Base-by-base conservation (phyloP, 2,113 vertebrate species). In the Danionella cerebrum region DNA sequence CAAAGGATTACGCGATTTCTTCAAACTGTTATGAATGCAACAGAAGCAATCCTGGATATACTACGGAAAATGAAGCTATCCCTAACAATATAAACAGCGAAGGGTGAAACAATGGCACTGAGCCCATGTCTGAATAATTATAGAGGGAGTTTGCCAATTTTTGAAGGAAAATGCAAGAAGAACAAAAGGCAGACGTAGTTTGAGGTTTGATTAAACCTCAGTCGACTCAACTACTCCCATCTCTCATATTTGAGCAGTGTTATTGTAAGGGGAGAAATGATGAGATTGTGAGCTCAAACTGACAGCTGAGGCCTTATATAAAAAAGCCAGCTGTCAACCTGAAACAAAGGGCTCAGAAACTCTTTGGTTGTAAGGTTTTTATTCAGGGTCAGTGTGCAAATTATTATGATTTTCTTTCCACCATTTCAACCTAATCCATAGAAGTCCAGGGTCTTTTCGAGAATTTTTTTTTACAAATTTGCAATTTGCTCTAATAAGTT, bases 141-240 rank as follows among this genome's bases (percentile, higher is more conserved):
- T 59, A 75, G 55, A 21, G 41, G 16, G 33, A 27, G 11, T 35
- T 64, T 75, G 73, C 73, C 73, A 75, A 54, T 57, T 67, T 71
- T 57, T 45, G 10, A 38, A 64, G 55, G 68, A 42, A 75, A 71
- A 75, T 63, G 51, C 50, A 57, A 75, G 58, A 64, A 58, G 63
- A 71, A 75, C 64, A 75, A 75, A 71, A 31, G 68, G 42, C 55
- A 75, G 69, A 71, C 64, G 73, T 62, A 71, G 73, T 64, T 67
- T 75, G 73, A 9, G 69, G 73, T 75, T 64, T 36, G 55, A 67
- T 70, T 60, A 74, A 62, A 58, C 54, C 67, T 60, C 69, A 62
- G 69, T 66, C 55, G 72, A 74, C 38, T 70, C 39, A 48, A 60
- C 53, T 57, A 74, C 48, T 54, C 25, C 47, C 64, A 29, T 31